These are phyloP conservation scores for Catharus minimus DNA, from an alignment of 2,113 vertebrate genomes.

Conservation along the genomic window DNA sequence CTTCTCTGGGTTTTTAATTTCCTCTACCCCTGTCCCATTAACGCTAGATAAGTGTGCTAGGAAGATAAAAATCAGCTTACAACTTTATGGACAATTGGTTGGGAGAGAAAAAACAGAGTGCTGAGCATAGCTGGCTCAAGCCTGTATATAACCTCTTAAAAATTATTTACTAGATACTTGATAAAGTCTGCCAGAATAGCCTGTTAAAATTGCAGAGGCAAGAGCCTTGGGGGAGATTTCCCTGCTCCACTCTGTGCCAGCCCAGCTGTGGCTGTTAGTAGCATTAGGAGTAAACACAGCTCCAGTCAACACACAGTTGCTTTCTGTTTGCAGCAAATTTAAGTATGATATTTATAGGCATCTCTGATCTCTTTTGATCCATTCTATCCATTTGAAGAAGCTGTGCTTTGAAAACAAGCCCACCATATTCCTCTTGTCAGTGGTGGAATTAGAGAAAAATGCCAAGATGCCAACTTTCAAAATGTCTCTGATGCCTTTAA, in stretches of 20 bases:
- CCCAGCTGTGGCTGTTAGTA: not conserved
- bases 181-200: not conserved
- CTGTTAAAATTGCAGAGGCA: not conserved
- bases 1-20: constrained; percentile 11
- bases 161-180: constrained; percentile 22
- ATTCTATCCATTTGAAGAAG: constrained; percentile 17
- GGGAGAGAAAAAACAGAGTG: not conserved
- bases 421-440: not conserved
- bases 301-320: not conserved
- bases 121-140: not conserved
- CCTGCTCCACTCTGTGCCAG: not conserved
- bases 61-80: constrained; percentile 28
- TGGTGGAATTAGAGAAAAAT: not conserved
- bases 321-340: constrained; percentile 25
- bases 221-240: not conserved
- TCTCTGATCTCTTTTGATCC: constrained; percentile 37
- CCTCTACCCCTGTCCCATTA: not conserved
- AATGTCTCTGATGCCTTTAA: constrained; percentile 13
- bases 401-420: not conserved
- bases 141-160: not conserved
- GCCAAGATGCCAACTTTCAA: not conserved
- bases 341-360: constrained; percentile 7
- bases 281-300: not conserved
- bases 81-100: not conserved
- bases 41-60: not conserved